Conservation (phyloP, 2,888 invertebrate genomes). For the Papilio gigon region DNA sequence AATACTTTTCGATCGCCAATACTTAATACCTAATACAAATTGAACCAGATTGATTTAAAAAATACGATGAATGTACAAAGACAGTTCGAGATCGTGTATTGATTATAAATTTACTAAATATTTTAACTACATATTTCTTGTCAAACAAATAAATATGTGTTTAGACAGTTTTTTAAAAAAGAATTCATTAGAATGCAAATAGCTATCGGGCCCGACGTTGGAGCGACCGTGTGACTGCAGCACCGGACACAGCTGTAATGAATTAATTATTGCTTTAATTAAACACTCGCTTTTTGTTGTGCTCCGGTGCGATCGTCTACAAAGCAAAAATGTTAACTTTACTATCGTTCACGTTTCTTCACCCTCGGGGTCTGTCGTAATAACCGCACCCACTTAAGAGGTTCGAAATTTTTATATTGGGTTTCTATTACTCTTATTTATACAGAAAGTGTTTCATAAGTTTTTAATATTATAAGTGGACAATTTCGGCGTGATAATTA, state of each 20-base stretch:
- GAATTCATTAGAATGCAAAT: neutral
- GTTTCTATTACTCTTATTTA: neutral
- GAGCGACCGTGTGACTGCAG: neutral
- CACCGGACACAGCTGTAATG: neutral
- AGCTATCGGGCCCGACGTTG: neutral
- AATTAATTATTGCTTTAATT: conserved; percentile 30
- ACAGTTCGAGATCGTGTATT: too few relatives aligned
- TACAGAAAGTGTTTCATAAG: too few relatives aligned
- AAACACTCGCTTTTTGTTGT: conserved; percentile 18
- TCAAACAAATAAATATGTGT: too few relatives aligned
- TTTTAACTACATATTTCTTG: too few relatives aligned
- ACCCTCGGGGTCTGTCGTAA: neutral
- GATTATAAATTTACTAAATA: too few relatives aligned
- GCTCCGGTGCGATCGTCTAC: neutral
- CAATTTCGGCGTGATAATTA: too few relatives aligned
- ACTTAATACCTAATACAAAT: too few relatives aligned
- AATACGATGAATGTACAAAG: too few relatives aligned
- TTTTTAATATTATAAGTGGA: too few relatives aligned
- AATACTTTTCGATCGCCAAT: too few relatives aligned
- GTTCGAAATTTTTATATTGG: neutral
- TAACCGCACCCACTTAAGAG: neutral
- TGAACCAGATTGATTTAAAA: too few relatives aligned
- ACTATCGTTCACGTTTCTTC: neutral
- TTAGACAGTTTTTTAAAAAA: too few relatives aligned
- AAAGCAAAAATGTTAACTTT: neutral